phyloP scores from a whole-genome alignment of 2,113 vertebrate species.

The Notarius lentiginosus region DNA sequence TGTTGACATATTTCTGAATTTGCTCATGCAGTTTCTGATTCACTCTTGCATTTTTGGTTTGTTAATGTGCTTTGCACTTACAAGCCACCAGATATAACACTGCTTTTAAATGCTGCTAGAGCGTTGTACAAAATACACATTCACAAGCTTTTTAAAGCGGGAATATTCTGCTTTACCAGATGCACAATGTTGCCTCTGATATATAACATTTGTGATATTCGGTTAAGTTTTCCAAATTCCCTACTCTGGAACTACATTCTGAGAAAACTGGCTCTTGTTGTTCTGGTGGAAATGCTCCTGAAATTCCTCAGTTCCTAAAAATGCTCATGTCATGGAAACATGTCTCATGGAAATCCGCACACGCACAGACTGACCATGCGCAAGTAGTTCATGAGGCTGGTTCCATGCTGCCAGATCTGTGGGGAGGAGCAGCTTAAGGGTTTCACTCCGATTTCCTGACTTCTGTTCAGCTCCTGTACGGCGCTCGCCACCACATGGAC shows the following conservation, averaged over 20 bases:
- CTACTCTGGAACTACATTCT: not conserved
- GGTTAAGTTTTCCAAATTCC: not conserved
- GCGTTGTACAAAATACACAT: not conserved
- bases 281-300: not conserved
- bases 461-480: slow-evolving; percentile 85
- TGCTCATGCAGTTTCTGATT: not conserved
- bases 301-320: not conserved
- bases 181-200: no score
- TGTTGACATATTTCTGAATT: not conserved
- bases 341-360: not conserved
- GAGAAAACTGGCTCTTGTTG: not conserved
- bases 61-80: not conserved
- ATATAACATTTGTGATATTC: not conserved
- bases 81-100: not conserved
- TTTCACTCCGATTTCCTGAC: slow-evolving; percentile 87
- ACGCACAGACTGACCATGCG: slow-evolving; percentile 74
- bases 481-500: slow-evolving; percentile 88
- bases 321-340: not conserved
- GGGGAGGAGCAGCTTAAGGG: slow-evolving; percentile 83
- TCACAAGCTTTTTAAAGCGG: not conserved
- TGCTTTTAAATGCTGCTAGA: not conserved
- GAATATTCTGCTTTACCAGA: no score
- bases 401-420: slow-evolving; percentile 84
- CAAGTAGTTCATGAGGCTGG: slow-evolving; percentile 92
- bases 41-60: not conserved